Evolutionary conservation across 2,888 invertebrate genomes (phyloP).

Genomic region (Nemoura dubitans): DNA sequence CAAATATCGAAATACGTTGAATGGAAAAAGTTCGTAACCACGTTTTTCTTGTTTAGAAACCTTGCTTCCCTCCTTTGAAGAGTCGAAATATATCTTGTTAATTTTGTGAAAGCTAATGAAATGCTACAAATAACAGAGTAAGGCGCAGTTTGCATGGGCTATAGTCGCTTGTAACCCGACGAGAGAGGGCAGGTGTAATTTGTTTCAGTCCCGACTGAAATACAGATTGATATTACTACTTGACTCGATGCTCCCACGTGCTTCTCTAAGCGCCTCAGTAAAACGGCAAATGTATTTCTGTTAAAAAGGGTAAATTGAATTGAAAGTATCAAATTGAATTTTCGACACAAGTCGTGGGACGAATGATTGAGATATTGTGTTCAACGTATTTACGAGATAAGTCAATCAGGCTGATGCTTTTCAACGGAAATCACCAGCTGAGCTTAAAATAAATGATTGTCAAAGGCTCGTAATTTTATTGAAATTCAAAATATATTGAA

Average conservation of each 20-base stretch:
- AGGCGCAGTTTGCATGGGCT: no score
- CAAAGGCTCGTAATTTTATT: not conserved
- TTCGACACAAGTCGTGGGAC: not conserved
- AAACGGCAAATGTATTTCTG: not conserved
- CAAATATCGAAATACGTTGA: no score
- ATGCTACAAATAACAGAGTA: not conserved
- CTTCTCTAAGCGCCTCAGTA: not conserved
- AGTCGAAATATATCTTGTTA: not conserved
- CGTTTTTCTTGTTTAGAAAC: no score
- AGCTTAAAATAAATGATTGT: not conserved
- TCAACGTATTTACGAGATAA: not conserved
- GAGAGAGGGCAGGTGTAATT: not conserved
- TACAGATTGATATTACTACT: slow-evolving; percentile 12
- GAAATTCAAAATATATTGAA: no score
- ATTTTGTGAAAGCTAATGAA: not conserved
- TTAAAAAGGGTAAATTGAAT: not conserved
- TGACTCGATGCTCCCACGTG: not conserved
- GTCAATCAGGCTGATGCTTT: not conserved
- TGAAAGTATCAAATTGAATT: not conserved
- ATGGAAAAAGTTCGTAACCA: no score
- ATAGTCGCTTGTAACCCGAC: not conserved
- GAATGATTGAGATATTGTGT: not conserved
- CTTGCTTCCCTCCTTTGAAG: not conserved
- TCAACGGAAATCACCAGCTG: not conserved
- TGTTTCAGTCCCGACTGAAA: not conserved